These are phyloP conservation scores for Cyprinodon brontotheroides DNA, from an alignment of 2,113 vertebrate genomes.

Conservation along the genomic window DNA sequence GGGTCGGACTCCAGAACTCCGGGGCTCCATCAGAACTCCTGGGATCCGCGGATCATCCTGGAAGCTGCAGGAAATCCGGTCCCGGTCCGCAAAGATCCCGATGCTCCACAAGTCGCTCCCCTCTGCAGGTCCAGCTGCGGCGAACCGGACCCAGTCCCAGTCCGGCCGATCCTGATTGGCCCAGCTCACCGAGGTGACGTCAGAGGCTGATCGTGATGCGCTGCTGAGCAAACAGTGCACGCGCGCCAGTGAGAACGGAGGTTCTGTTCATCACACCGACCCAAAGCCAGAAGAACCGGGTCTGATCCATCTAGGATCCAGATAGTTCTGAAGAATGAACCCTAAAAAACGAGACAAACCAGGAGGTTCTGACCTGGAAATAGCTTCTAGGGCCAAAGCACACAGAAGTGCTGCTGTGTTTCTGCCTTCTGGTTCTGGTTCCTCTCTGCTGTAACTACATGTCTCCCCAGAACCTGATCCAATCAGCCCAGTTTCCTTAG, in stretches of 20 bases:
- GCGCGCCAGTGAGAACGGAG: no score
- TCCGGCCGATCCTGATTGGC: slow-evolving; percentile 63
- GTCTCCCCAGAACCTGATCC: no score
- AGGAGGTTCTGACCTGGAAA: neutral
- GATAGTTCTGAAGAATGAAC: no score
- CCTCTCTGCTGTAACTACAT: no score
- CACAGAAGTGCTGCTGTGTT: no score
- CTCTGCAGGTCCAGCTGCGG: slow-evolving; percentile 16
- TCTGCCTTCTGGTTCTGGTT: no score
- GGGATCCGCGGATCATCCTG: slow-evolving; percentile 15
- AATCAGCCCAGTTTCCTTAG: no score
- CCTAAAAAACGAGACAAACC: neutral
- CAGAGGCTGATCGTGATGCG: slow-evolving; percentile 14
- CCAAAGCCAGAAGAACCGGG: no score
- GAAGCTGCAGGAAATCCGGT: neutral
- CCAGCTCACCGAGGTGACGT: slow-evolving; percentile 27
- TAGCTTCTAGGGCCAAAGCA: no score
- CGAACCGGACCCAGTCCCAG: slow-evolving; percentile 13
- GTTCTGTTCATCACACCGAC: no score
- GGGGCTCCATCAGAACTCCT: slow-evolving; percentile 75
- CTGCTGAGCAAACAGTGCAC: neutral
- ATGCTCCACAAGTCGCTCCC: neutral
- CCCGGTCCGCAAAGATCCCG: neutral
- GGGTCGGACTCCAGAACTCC: slow-evolving; percentile 72
- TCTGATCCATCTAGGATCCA: no score